phyloP scores from a whole-genome alignment of 2,888 invertebrate genomes.

The Eilema depressum region DNA sequence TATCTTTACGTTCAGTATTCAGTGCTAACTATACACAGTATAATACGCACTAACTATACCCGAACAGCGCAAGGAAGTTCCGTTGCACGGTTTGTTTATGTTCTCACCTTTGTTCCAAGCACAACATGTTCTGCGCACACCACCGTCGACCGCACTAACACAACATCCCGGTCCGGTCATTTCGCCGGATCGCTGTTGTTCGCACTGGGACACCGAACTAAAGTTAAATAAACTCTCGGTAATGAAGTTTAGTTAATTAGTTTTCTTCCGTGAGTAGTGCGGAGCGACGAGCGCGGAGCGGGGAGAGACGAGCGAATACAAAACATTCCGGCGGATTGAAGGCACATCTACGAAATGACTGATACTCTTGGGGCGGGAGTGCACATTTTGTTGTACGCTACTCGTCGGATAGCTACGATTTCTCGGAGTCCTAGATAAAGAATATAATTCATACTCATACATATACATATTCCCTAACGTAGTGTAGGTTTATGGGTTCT shows the following conservation, averaged over 20 bases:
- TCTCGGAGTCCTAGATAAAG: neutral
- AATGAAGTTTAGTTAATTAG: slow-evolving; percentile 56
- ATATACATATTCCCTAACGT: too few species aligned
- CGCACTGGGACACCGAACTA: slow-evolving; percentile 33
- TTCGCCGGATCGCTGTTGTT: slow-evolving; percentile 30
- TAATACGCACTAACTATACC: neutral
- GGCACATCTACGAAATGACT: slow-evolving; percentile 35
- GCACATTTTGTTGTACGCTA: neutral
- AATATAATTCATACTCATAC: too few species aligned
- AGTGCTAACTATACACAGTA: neutral
- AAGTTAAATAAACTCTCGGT: slow-evolving; percentile 48
- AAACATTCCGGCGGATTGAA: slow-evolving; percentile 37
- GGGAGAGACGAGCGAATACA: slow-evolving; percentile 36
- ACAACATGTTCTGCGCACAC: slow-evolving; percentile 1
- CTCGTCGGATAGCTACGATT: neutral
- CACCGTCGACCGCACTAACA: neutral
- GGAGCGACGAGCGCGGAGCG: slow-evolving; percentile 28
- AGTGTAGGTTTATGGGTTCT: too few species aligned
- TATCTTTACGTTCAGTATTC: too few species aligned
- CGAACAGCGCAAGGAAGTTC: neutral
- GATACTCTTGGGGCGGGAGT: slow-evolving; percentile 12
- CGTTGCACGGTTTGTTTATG: slow-evolving; percentile 2
- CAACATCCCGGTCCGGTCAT: slow-evolving; percentile 11
- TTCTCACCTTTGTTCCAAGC: neutral
- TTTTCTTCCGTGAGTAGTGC: slow-evolving; percentile 44